Evolutionary conservation across 2,888 invertebrate species (phyloP), one percentile per base, ranked within the genome.

Genomic region (Microchrysa polita): DNA sequence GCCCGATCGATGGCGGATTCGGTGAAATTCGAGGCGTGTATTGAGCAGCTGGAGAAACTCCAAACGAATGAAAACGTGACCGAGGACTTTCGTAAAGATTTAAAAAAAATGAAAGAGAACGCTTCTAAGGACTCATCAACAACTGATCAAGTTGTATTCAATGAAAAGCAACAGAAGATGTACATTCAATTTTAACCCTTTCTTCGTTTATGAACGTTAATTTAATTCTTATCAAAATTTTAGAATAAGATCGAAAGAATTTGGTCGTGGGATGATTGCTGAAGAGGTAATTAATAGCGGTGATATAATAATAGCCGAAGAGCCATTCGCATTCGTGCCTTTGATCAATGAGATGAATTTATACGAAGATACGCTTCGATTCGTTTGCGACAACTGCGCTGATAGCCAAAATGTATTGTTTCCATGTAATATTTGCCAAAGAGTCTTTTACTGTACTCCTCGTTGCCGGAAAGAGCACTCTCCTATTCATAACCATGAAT

Each of bases 241-340:
- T n/a, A 81, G 63, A 79, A 89, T 89, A 76, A 87, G 87, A 75
- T 88, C 87, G 76, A 83, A 87, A 59, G 83, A 86, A 23, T 87
- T 86, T 73, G 93, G 93, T 0, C 87, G 93, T 42, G 88, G 90
- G 81, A 90, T 94, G 14, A 81, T 90, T 40, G 88, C 92, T 0
- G 87, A 85, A 12, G 85, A 86, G 74, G 82, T 85, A 44, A 86
- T 93, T 2, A 82, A 85, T 9, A 86, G 88, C 63, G 94, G 93
- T 0, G 91, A 93, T 78, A 86, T 92, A 0, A 83, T 97, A 52
- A 93, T 95, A 81, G 87, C 90, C 0, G 97, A 97, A 82, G 89
- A 90, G 78, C 93, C 96, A 0, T 93, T 91, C 82, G 90, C 93
- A 1, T 92, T 93, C 83, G 93, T 95, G 1, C 87, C 89, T 76